Evolutionary conservation across 2,797 vertebrate species (phyloP), one percentile per base, ranked within the genome.

Genomic region (Ispidina picta): DNA sequence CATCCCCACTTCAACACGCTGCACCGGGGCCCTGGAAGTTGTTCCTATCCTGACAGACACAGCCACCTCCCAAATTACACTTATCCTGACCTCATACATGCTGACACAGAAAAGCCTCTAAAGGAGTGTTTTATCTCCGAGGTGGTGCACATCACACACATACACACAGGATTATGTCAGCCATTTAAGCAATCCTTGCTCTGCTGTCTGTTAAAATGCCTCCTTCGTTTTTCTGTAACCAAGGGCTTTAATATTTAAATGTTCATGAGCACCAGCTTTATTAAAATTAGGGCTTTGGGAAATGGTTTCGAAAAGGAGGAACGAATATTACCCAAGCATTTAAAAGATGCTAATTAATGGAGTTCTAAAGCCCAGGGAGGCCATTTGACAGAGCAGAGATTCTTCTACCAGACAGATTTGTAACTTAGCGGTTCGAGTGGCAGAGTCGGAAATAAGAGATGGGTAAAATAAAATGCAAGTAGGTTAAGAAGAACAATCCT

Each of bases 341-440:
- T 97, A 97, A 97, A 97, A 97, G 94, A 97, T 97, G 96, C 97
- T 98, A 98, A 98, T 98, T 97, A 97, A 98, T 97, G 97, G 96
- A 96, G 93, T 97, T 97, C 84, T 92, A 96, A 97, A 97, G 94
- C 97, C 96, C 94, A 97, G 63, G 91, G 97, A 97, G 97, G 95
- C 95, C 95, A 88, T 97, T 96, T 93, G 75, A 95, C 43, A 55
- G 78, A 95, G 94, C 62, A 75, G 95, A 85, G 41, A 89, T 93
- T 97, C 93, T 84, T 90, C 91, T 94, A 72, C 89, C 20, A 94
- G 95, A 77, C 77, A 96, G 90, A 94, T 95, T 92, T 76, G 81
- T 80, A 92, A 94, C 71, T 92, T 64, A 81, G 94, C 5, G 0
- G 54, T 91, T 85, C 51, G 1, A 90, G 89, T 94, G 93, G 92